Evolutionary conservation across 92 coral and sea anemone species (phyloP), one percentile per base, ranked within the genome.

Genomic region (Phymanthus crucifer): DNA sequence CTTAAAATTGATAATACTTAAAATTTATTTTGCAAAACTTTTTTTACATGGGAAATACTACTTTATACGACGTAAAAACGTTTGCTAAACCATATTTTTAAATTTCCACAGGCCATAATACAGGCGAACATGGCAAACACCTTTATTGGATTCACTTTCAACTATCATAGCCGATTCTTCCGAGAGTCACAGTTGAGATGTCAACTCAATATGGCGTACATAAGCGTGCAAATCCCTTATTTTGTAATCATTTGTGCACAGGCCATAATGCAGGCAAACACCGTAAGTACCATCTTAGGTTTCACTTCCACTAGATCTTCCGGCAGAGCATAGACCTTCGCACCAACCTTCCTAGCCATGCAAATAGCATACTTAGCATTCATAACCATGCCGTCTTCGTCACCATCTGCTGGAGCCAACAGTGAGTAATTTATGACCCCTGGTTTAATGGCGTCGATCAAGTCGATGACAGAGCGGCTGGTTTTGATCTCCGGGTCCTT

Each of bases 251-350:
- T 46, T 40, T 83, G 89, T 46, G 87, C 92, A 33, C 89, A 85
- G 16, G 99, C 99, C 99, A 96, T 96, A 76, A 96, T 84, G 73
- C 99, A 96, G 52, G 99, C 99, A 65, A 96, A 96, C 71, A 93
- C 97, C 0, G 99, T 96, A 78, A 96, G 81, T 33, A 93, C 99
- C 98, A 96, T 96, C 76, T 96, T 96, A 11, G 98, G 85, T 36
- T 96, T 96, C 32, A 93, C 98, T 40, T 96, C 98, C 6, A 91
- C 96, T 74, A 96, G 89, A 85, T 96, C 99, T 70, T 96, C 99
- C 19, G 99, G 98, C 61, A 96, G 87, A 17, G 98, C 99, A 68
- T 93, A 96, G 76, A 96, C 72, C 29, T 89, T 86, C 36, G 99
- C 97, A 40, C 99, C 99, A 75, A 90, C 79, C 79, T 86, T 96